A percentile compares a stretch with the other conserved stretches of the same genome.
phyloP scores from a whole-genome alignment of 2,888 invertebrate species.

The Limnephilus auricula region DNA sequence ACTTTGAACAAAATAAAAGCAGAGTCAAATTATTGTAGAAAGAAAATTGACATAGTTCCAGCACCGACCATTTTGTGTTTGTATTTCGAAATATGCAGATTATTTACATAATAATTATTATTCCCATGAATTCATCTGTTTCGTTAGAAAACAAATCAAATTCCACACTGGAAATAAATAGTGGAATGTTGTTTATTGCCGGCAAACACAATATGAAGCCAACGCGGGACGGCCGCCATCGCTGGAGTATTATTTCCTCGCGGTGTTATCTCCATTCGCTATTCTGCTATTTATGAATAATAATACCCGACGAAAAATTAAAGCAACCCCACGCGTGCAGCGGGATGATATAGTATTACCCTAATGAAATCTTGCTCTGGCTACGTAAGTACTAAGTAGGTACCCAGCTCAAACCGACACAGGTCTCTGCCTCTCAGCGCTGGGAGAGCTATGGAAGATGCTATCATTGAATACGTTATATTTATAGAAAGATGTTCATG shows the following conservation, averaged over 20 bases:
- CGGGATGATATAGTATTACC: conserved; percentile 60
- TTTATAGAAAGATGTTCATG: neutral
- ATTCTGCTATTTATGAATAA: conserved; percentile 43
- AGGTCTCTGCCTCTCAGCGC: neutral
- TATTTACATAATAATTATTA: conserved; percentile 25
- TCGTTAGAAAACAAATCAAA: conserved; percentile 18
- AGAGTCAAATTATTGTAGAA: neutral
- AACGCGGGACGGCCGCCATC: neutral
- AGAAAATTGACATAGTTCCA: neutral
- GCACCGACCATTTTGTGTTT: neutral
- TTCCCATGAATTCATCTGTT: neutral
- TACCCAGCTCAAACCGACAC: neutral
- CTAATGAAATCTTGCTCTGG: conserved; percentile 62
- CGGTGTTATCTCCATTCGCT: neutral
- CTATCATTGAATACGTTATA: neutral
- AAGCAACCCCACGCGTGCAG: conserved; percentile 63
- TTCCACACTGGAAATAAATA: conserved; percentile 27
- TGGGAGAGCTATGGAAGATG: neutral
- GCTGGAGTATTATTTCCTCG: neutral
- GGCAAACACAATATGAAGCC: conserved; percentile 42
- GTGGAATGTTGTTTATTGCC: conserved; percentile 43
- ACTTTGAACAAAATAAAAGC: neutral
- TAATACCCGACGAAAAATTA: conserved; percentile 64
- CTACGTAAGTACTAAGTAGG: neutral
- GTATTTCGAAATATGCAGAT: conserved; percentile 27